phyloP scores from a whole-genome alignment of 92 coral and sea anemone species.

The Palythoa grandiflora region DNA sequence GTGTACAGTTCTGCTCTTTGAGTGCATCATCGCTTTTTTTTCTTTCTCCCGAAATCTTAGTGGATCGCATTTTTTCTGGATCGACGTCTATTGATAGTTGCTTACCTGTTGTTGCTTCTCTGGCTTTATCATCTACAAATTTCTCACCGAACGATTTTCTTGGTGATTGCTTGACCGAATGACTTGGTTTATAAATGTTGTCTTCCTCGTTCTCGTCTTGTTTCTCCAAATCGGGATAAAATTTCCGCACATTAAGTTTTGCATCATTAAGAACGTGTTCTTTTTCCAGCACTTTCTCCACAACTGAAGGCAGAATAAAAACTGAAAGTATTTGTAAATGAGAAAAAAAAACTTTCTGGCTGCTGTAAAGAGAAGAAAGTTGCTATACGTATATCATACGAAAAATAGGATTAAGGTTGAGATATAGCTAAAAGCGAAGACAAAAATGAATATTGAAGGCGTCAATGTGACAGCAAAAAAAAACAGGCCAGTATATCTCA shows the following conservation, averaged over 20 bases:
- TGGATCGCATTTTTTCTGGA: constrained; percentile 72
- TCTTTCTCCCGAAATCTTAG: constrained; percentile 33
- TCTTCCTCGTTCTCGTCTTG: constrained; percentile 23
- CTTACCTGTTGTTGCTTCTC: constrained; percentile 37
- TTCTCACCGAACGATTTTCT: not conserved
- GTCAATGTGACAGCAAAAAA: too few relatives aligned
- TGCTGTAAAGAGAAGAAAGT: not conserved
- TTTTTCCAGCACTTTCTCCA: constrained; percentile 47
- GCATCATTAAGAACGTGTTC: constrained; percentile 51
- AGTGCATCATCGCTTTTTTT: constrained; percentile 54
- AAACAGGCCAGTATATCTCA: too few relatives aligned
- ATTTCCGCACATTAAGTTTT: constrained; percentile 46
- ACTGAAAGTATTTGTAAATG: not conserved
- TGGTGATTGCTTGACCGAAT: not conserved
- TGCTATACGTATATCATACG: not conserved
- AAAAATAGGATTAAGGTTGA: not conserved
- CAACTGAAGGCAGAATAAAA: constrained; percentile 11
- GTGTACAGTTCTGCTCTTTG: constrained; percentile 36
- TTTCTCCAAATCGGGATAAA: constrained; percentile 57
- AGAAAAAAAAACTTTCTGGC: not conserved
- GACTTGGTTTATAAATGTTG: not conserved
- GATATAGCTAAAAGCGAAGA: not conserved
- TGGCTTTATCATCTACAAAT: not conserved
- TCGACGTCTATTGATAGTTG: constrained; percentile 69
- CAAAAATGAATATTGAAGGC: not conserved